Conservation (phyloP, 2,888 invertebrate genomes). For the Dicroscelio sp. region DNA sequence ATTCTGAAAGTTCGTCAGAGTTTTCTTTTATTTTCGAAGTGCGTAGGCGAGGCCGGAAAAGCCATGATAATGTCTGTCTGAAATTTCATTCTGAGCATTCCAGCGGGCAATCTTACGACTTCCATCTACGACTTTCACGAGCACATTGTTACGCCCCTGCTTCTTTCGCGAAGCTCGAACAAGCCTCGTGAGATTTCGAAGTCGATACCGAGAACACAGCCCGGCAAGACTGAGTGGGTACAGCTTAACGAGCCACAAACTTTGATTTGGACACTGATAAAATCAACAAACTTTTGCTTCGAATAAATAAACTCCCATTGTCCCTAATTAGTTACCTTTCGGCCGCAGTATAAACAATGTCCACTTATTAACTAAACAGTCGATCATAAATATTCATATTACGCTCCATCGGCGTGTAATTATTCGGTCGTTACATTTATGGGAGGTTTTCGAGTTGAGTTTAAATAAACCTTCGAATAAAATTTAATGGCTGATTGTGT, state of each 20-base stretch:
- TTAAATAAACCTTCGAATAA: too few relatives aligned
- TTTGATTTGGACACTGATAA: constrained; percentile 80
- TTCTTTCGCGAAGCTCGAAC: constrained; percentile 77
- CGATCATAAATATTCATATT: constrained; percentile 58
- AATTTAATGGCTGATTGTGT: too few relatives aligned
- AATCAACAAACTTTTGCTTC: constrained; percentile 75
- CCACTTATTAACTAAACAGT: constrained; percentile 52
- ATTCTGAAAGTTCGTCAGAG: constrained; percentile 73
- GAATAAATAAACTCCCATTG: constrained; percentile 73
- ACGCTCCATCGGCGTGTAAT: background rate
- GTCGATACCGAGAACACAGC: constrained; percentile 78
- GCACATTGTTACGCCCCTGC: constrained; percentile 80
- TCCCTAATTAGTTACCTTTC: constrained; percentile 72
- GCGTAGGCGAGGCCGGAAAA: constrained; percentile 66
- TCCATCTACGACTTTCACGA: constrained; percentile 78
- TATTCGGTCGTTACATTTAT: constrained; percentile 27
- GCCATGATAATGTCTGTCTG: constrained; percentile 66
- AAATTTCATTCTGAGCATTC: constrained; percentile 74
- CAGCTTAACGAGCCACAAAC: constrained; percentile 82
- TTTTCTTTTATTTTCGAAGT: constrained; percentile 67
- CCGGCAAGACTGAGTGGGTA: constrained; percentile 74
- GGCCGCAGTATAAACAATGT: constrained; percentile 58
- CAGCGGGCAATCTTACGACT: constrained; percentile 72
- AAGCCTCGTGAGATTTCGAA: constrained; percentile 80
- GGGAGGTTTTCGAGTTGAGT: constrained; percentile 20